phyloP scores from a whole-genome alignment of 2,888 invertebrate species.

The Metacarcinus magister region DNA sequence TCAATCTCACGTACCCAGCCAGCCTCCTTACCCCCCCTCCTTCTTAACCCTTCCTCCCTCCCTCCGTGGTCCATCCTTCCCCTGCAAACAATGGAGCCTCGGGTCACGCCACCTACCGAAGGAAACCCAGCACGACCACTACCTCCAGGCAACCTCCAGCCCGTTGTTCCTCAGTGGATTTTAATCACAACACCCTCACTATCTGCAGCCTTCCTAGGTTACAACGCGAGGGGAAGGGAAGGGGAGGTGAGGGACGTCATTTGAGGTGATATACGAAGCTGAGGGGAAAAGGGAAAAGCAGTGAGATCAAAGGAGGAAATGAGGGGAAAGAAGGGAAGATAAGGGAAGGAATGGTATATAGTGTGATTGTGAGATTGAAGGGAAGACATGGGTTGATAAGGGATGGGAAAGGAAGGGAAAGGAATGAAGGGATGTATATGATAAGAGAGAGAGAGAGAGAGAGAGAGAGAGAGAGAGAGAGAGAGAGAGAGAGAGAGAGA shows the following conservation, averaged over 20 bases:
- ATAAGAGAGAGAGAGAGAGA: constrained; percentile 43
- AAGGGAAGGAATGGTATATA: not conserved
- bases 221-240: not conserved
- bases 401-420: not conserved
- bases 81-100: not conserved
- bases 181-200: not conserved
- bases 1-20: not conserved
- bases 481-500: constrained; percentile 33
- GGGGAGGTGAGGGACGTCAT: not conserved
- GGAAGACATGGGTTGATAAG: not conserved
- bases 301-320: not conserved
- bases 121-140: not conserved
- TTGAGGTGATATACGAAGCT: not conserved
- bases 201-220: not conserved
- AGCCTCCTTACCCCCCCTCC: not conserved
- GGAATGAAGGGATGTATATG: no score
- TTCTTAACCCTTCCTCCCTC: not conserved
- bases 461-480: constrained; percentile 48
- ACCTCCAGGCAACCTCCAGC: not conserved
- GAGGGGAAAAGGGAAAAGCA: not conserved
- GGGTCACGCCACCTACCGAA: not conserved
- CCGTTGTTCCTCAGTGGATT: not conserved
- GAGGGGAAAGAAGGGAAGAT: not conserved
- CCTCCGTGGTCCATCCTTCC: no score
- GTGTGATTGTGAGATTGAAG: not conserved